Evolutionary conservation across 2,888 invertebrate genomes (phyloP).

Genomic region (Tyria jacobaeae): DNA sequence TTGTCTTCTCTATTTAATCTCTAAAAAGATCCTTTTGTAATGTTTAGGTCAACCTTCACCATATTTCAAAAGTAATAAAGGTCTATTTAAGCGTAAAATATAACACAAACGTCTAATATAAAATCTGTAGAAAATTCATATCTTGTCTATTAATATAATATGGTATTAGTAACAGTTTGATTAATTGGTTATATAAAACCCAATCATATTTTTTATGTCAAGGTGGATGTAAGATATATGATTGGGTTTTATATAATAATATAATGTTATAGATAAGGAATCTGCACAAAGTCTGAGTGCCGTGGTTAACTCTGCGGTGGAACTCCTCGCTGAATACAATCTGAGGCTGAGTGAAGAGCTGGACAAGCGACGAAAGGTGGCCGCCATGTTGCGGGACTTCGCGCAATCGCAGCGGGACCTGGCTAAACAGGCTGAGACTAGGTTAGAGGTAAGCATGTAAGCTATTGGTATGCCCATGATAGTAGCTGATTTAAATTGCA

Average conservation of each 20-base stretch:
- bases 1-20: too few relatives aligned
- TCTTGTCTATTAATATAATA: too few relatives aligned
- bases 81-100: not conserved
- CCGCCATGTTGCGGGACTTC: conserved; percentile 95
- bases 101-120: not conserved
- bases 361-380: conserved; percentile 94
- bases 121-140: not conserved
- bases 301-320: conserved; percentile 95
- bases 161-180: too few relatives aligned
- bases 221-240: too few relatives aligned
- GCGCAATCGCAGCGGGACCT: conserved; percentile 95
- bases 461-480: not conserved
- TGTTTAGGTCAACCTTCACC: not conserved
- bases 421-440: conserved; percentile 94
- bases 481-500: too few relatives aligned
- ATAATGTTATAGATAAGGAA: conserved; percentile 88
- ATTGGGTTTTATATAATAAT: not conserved
- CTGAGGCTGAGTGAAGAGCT: conserved; percentile 94
- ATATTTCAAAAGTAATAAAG: too few relatives aligned
- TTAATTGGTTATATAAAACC: not conserved
- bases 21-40: not conserved
- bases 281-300: conserved; percentile 92
- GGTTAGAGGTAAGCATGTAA: conserved; percentile 90
- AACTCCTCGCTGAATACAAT: conserved; percentile 95
- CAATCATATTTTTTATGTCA: too few relatives aligned